Conservation (phyloP, 2,888 invertebrate species). For the Cataglyphis livida region DNA sequence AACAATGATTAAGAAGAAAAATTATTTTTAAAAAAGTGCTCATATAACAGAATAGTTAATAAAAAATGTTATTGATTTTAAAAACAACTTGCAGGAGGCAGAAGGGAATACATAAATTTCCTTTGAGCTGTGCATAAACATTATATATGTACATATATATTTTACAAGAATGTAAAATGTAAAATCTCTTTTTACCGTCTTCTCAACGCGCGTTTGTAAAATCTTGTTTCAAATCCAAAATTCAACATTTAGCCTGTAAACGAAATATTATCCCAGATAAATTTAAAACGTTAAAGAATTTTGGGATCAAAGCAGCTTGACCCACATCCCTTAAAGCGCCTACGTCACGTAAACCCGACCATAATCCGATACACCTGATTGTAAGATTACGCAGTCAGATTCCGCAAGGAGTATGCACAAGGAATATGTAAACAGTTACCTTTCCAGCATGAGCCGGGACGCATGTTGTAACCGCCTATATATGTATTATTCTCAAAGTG, state of each 20-base stretch:
- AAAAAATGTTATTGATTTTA: not conserved
- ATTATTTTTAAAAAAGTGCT: not conserved
- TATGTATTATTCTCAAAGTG: constrained; percentile 27
- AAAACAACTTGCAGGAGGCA: not conserved
- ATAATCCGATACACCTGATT: constrained; percentile 49
- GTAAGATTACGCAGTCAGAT: constrained; percentile 50
- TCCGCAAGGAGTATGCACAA: not conserved
- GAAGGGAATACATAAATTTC: not conserved
- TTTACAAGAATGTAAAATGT: too few relatives aligned
- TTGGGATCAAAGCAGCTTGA: not conserved
- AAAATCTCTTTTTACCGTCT: too few relatives aligned
- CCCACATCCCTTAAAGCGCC: constrained; percentile 4
- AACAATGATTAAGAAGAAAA: constrained; percentile 17
- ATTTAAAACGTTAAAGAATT: not conserved
- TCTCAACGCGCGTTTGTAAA: not conserved
- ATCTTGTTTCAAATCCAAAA: not conserved
- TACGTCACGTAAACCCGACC: not conserved
- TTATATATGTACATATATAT: too few relatives aligned
- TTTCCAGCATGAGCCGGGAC: constrained; percentile 9
- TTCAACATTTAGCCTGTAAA: not conserved
- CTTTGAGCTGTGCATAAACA: not conserved
- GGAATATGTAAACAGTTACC: constrained; percentile 39
- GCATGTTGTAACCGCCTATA: not conserved
- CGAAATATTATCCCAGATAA: not conserved
- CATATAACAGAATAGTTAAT: not conserved